phyloP scores from a whole-genome alignment of 1,140 invertebrate genomes.

The Chironomus tepperi region DNA sequence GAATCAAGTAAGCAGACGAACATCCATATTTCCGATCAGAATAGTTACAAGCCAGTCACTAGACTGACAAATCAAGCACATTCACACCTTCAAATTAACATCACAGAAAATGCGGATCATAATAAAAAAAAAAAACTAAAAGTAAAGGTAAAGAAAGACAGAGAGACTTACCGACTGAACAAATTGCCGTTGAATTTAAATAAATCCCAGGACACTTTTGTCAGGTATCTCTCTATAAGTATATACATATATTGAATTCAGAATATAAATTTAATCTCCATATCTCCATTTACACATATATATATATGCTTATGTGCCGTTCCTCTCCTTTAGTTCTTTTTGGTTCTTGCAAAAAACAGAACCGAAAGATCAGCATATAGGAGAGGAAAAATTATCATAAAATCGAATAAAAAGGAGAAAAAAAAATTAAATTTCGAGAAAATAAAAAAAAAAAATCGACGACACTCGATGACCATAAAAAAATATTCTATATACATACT shows the following conservation, averaged over 20 bases:
- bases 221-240: background rate
- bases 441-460: constrained; percentile 5
- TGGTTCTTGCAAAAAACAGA: no score
- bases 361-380: background rate
- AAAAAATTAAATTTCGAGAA: constrained; percentile 23
- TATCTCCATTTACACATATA: background rate
- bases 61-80: no score
- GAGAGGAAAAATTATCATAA: constrained; percentile 21
- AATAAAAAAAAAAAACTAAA: no score
- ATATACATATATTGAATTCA: background rate
- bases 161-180: background rate
- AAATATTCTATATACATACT: background rate
- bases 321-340: no score
- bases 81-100: no score
- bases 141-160: no score
- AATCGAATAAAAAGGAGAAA: background rate
- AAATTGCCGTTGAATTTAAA: constrained; percentile 9
- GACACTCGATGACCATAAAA: constrained; percentile 19
- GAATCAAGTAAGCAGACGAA: no score
- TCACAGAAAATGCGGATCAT: no score
- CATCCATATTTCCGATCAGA: no score
- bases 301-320: no score
- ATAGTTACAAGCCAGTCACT: no score
- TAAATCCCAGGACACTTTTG: constrained; percentile 7
- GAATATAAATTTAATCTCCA: constrained; percentile 10